These are phyloP conservation scores for Oreonectes daqikongensis DNA, from an alignment of 2,797 vertebrate genomes.

Conservation along the genomic window DNA sequence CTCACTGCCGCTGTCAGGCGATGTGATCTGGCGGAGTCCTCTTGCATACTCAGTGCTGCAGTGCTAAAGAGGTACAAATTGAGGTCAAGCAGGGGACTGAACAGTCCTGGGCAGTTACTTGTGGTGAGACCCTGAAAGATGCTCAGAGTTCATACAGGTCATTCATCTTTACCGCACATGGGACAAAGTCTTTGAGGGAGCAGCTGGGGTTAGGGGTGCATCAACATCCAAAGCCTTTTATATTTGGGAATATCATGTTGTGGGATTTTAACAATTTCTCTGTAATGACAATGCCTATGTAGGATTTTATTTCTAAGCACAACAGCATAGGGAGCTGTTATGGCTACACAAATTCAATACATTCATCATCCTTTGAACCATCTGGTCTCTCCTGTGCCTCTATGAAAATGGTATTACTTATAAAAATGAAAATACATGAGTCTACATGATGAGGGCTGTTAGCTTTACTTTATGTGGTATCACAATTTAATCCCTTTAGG, in stretches of 20 bases:
- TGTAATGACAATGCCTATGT: constrained; percentile 30
- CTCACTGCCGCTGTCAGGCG: constrained; percentile 20
- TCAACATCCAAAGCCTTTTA: not conserved
- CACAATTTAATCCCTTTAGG: constrained; percentile 48
- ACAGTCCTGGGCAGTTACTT: not conserved
- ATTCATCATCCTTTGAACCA: constrained; percentile 43
- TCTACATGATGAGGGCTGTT: constrained; percentile 50
- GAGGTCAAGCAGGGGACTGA: constrained; percentile 27
- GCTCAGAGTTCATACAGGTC: not conserved
- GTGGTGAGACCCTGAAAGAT: not conserved
- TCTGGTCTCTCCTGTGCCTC: constrained; percentile 43
- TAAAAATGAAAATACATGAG: constrained; percentile 46
- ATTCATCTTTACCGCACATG: not conserved
- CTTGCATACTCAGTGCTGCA: constrained; percentile 17
- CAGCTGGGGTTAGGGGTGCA: not conserved
- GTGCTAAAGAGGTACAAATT: constrained; percentile 24
- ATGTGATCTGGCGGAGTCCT: constrained; percentile 16
- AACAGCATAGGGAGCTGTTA: constrained; percentile 31
- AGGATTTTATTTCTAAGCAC: constrained; percentile 35
- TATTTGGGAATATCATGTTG: not conserved
- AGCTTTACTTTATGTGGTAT: constrained; percentile 43
- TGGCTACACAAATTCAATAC: constrained; percentile 43
- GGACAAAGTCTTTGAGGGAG: not conserved
- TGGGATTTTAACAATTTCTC: not conserved
- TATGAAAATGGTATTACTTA: constrained; percentile 37